Base-by-base conservation (phyloP, 2,888 invertebrate genomes). In the Temnothorax rugatulus region DNA sequence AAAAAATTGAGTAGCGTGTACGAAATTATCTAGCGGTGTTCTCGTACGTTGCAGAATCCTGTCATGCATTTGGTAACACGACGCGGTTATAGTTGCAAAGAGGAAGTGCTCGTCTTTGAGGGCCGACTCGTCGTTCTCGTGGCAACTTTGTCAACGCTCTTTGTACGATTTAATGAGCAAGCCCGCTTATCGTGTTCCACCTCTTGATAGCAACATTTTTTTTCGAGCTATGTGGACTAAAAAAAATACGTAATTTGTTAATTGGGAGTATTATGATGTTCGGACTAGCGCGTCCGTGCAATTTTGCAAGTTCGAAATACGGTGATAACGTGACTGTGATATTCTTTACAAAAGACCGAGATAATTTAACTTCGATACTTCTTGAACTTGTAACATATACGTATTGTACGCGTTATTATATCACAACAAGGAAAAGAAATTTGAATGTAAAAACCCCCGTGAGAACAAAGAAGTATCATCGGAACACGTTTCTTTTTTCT, bases 21-120 rank as follows among this genome's bases (percentile, higher is more conserved):
- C 52, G 13, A 44, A 47, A 38, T 71, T 59, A 47, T 59, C 34
- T n/a, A 38, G 13, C 34, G 13, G 44, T 59, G 79, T 47, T 81
- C 59, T 71, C 79, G 29, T 47, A 25, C 18, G 34, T 59, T 71
- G 38, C 79, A 25, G 44, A 47, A 81, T 81, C 47, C 34, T 59
- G 69, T 69, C 15, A n/a, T 15, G 47, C 47, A 59, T 73, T 81
- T 52, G 47, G 73, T 71, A 81, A 81, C 59, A 38, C 34, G 47
- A 79, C 57, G 57, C 71, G 79, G 34, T 81, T 81, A 81, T 71
- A 71, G 79, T 71, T 71, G 73, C 59, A 71, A 81, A 81, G 79
- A 81, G 79, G 59, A 50, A 81, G 18, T 11, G 71, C 59, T 79
- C 15, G 71, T 81, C 73, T 81, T 81, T 71, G 79, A 81, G 73